phyloP scores from a whole-genome alignment of 1,140 invertebrate species.

The Drosophila quadrilineata region DNA sequence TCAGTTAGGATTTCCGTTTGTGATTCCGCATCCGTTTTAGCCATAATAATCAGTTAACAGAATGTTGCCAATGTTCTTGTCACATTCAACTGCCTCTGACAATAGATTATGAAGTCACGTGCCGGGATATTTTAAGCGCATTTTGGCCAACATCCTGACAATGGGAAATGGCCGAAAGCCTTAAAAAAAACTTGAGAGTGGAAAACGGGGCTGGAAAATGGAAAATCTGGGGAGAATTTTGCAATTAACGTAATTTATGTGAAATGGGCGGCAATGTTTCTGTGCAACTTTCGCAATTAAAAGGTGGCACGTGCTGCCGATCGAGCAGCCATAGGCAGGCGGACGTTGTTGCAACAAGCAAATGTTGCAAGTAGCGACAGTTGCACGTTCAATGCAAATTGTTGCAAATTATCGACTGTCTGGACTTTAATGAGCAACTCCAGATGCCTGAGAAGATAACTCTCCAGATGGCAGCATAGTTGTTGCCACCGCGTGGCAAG shows the following conservation, averaged over 20 bases:
- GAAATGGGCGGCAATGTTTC: slow-evolving; percentile 45
- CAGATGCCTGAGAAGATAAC: too few species aligned
- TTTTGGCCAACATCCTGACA: too few species aligned
- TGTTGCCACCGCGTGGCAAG: too few species aligned
- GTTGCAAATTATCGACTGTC: slow-evolving; percentile 62
- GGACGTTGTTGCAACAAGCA: not conserved
- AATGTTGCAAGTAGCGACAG: slow-evolving; percentile 10
- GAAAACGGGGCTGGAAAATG: slow-evolving; percentile 1
- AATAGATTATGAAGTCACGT: slow-evolving; percentile 17
- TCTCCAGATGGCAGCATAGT: too few species aligned
- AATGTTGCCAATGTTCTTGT: too few species aligned
- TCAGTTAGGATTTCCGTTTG: too few species aligned
- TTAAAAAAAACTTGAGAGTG: too few species aligned
- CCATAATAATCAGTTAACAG: too few species aligned
- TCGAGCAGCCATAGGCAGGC: not conserved
- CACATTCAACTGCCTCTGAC: too few species aligned
- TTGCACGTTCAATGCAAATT: slow-evolving; percentile 67
- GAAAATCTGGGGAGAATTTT: slow-evolving; percentile 55
- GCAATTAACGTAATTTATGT: slow-evolving; percentile 72
- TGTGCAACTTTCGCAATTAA: slow-evolving; percentile 58
- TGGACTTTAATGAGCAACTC: slow-evolving; percentile 6
- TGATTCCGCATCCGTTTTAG: too few species aligned
- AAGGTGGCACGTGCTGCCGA: slow-evolving; percentile 48
- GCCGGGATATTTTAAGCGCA: slow-evolving; percentile 2
- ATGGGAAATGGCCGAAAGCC: slow-evolving; percentile 8